Evolutionary conservation across 1,140 invertebrate species (phyloP), one percentile per base, ranked within the genome.

Genomic region (Nephila pilipes): DNA sequence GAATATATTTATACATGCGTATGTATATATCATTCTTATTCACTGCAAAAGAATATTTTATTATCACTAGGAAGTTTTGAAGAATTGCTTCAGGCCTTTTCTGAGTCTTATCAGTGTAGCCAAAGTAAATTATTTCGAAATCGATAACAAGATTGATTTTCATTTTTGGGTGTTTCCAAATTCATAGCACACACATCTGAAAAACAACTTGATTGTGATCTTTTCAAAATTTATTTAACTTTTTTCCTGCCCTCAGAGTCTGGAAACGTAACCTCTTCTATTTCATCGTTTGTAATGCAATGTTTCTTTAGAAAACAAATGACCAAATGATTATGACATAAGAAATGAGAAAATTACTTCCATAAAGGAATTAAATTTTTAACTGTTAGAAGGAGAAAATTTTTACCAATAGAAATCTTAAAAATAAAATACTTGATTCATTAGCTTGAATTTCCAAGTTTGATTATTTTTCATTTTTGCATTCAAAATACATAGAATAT

Each of bases 61-160:
- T 63, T 87, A 87, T 87, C 85, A 38, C 58, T 20, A 58, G 16
- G n/a, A 58, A 87, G 85, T 87, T 87, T 38, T 87, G 85, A 87
- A 87, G 29, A 87, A 87, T 63, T 4, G 85, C 85, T 32, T 20
- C 0, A 14, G 29, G 85, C 57, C 38, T 87, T 55, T 58, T 63
- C 16, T 60, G 55, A 65, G 85, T 87, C 60, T 87, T 87, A 87
- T 87, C 85, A 87, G 85, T 58, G 57, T 87, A 36, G 22, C 32
- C 22, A 87, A 63, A 87, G 38, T 25, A 87, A 87, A 63, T 87
- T 87, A 87, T 63, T 63, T 55, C 32, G 29, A 38, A 87, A 87
- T 87, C 58, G 57, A 87, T 87, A 75, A 32, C 29, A 75, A 75
- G 29, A 75, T 75, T 75, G 69, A 75, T 75, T 75, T 75, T 75